phyloP scores from a whole-genome alignment of 2,113 vertebrate species.

The Tricholaema leucomelas region DNA sequence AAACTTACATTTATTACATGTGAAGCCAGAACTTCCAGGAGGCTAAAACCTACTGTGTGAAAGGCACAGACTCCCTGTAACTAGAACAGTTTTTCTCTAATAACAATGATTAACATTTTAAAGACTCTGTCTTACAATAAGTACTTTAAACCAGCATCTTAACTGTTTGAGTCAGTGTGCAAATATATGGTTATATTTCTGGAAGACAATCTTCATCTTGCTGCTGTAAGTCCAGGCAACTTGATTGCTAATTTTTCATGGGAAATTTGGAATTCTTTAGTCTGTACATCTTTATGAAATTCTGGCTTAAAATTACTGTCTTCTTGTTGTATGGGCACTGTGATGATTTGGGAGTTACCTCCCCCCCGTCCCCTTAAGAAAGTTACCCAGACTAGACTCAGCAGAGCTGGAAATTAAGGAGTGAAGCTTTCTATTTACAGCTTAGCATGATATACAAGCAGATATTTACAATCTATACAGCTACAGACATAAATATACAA shows the following conservation, averaged over 20 bases:
- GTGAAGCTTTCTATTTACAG: no score
- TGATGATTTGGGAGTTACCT: no score
- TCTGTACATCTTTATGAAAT: neutral
- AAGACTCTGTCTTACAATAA: neutral
- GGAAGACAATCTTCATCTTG: neutral
- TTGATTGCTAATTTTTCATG: neutral
- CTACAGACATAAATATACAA: no score
- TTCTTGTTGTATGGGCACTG: neutral
- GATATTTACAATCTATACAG: no score
- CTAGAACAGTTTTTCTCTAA: neutral
- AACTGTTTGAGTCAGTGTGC: constrained; percentile 1
- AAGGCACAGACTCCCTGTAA: neutral
- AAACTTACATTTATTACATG: neutral
- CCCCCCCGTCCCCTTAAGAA: no score
- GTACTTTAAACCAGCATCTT: neutral
- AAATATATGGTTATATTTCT: neutral
- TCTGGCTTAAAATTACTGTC: neutral
- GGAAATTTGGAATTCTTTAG: neutral
- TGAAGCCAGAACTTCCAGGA: neutral
- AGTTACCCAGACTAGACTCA: no score
- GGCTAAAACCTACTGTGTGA: neutral
- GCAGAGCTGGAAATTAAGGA: no score
- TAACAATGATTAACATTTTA: neutral
- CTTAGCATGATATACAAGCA: no score
- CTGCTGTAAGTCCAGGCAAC: neutral